A percentile compares a stretch with the other conserved stretches of the same genome.
These are phyloP conservation scores for Macrophya alboannulata DNA, from an alignment of 2,888 invertebrate genomes.

Conservation along the genomic window DNA sequence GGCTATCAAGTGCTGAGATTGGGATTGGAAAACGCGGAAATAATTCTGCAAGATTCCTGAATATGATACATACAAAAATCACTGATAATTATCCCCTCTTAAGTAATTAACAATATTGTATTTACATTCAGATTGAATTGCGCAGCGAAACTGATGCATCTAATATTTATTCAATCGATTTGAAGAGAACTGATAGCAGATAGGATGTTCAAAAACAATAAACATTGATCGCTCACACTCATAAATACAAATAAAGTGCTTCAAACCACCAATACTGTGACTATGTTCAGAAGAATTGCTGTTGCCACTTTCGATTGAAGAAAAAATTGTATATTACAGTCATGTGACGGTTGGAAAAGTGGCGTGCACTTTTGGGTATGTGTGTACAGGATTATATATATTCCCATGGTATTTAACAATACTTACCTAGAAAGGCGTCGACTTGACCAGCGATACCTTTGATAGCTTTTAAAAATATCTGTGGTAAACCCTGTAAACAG, in stretches of 20 bases:
- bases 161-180: neutral
- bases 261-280: conserved; percentile 40
- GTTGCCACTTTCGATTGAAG: neutral
- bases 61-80: neutral
- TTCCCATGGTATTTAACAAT: neutral
- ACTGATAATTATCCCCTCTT: neutral
- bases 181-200: neutral
- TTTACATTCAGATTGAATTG: neutral
- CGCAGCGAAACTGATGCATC: neutral
- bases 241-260: conserved; percentile 24
- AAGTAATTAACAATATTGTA: neutral
- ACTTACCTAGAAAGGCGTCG: conserved; percentile 96
- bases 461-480: conserved; percentile 96
- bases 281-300: neutral
- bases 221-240: neutral
- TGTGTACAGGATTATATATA: neutral
- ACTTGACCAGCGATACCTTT: conserved; percentile 96
- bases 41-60: neutral
- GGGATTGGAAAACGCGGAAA: neutral
- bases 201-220: neutral
- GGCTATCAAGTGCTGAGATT: conserved; percentile 3
- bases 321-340: neutral
- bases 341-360: neutral
- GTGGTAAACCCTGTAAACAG: conserved; percentile 90
- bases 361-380: neutral